These are phyloP conservation scores for Chalcis sispes DNA, from an alignment of 2,888 invertebrate species.

Conservation along the genomic window DNA sequence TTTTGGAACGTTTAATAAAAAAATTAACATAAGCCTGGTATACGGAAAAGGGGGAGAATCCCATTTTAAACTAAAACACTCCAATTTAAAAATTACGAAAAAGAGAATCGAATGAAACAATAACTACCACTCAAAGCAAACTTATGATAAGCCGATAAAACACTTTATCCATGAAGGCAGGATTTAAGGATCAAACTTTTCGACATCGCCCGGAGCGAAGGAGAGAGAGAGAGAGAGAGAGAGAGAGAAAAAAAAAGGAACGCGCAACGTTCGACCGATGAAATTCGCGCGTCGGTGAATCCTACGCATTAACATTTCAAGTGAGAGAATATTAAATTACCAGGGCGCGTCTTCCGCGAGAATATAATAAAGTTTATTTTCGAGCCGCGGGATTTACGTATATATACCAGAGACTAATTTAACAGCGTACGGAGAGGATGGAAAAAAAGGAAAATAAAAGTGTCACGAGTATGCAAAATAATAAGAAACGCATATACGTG, in stretches of 20 bases:
- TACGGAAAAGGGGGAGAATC: no score
- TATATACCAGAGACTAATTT: slow-evolving; percentile 62
- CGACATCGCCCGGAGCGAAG: slow-evolving; percentile 24
- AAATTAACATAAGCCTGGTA: no score
- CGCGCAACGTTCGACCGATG: not conserved
- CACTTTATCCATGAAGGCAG: slow-evolving; percentile 25
- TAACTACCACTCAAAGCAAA: slow-evolving; percentile 37
- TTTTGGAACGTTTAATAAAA: no score
- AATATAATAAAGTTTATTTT: slow-evolving; percentile 67
- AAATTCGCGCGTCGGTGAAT: not conserved
- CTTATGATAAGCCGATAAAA: slow-evolving; percentile 52
- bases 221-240: slow-evolving; percentile 14
- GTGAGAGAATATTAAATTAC: slow-evolving; percentile 66
- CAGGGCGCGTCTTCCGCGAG: slow-evolving; percentile 55
- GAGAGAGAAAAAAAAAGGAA: not conserved
- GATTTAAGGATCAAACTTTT: slow-evolving; percentile 52
- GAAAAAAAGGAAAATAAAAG: slow-evolving; percentile 10
- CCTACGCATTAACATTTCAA: slow-evolving; percentile 64
- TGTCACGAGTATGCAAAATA: slow-evolving; percentile 13
- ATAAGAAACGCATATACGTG: not conserved
- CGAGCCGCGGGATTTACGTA: slow-evolving; percentile 10
- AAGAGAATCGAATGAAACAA: slow-evolving; percentile 38
- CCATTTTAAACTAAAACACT: no score
- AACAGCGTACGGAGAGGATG: slow-evolving; percentile 13
- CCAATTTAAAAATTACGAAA: not conserved